A percentile compares a stretch with the other conserved stretches of the same genome.
Conservation (phyloP, 2,888 invertebrate genomes). For the Chironomus riparius region DNA sequence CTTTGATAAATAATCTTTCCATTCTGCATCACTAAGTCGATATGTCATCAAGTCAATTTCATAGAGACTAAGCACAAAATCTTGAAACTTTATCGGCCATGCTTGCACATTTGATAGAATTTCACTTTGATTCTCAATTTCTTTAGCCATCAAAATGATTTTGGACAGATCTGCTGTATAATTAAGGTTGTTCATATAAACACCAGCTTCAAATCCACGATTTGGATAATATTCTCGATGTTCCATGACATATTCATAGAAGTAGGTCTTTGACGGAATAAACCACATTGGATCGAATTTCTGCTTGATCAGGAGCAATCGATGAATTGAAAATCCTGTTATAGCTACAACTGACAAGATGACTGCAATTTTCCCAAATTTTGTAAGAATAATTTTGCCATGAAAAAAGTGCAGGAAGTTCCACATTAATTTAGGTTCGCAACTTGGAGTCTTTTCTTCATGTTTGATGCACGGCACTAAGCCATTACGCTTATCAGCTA, state of each 20-base stretch:
- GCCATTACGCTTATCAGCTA: slow-evolving; percentile 55
- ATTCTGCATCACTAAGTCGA: slow-evolving; percentile 47
- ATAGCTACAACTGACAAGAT: slow-evolving; percentile 51
- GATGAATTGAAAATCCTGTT: slow-evolving; percentile 53
- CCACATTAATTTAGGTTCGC: slow-evolving; percentile 50
- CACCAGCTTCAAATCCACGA: slow-evolving; percentile 49
- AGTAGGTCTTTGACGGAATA: slow-evolving; percentile 60
- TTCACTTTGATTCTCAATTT: slow-evolving; percentile 47
- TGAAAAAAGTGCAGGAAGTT: slow-evolving; percentile 52
- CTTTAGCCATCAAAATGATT: slow-evolving; percentile 47
- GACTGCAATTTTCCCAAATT: slow-evolving; percentile 56
- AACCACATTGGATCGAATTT: slow-evolving; percentile 75
- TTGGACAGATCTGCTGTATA: slow-evolving; percentile 53
- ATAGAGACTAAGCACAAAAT: slow-evolving; percentile 51
- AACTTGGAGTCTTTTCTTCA: slow-evolving; percentile 45
- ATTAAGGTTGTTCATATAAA: slow-evolving; percentile 59
- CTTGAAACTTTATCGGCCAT: slow-evolving; percentile 58
- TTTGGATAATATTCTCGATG: slow-evolving; percentile 55
- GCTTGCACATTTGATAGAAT: slow-evolving; percentile 48
- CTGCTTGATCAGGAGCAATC: slow-evolving; percentile 57
- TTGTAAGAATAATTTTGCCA: slow-evolving; percentile 54
- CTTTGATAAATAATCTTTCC: slow-evolving; percentile 54
- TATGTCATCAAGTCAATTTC: slow-evolving; percentile 47
- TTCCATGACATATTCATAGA: slow-evolving; percentile 50
- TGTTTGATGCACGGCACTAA: slow-evolving; percentile 58